A percentile compares a stretch with the other conserved stretches of the same genome.
Conservation (phyloP, 2,888 invertebrate genomes). For the Brachylomia viminalis region DNA sequence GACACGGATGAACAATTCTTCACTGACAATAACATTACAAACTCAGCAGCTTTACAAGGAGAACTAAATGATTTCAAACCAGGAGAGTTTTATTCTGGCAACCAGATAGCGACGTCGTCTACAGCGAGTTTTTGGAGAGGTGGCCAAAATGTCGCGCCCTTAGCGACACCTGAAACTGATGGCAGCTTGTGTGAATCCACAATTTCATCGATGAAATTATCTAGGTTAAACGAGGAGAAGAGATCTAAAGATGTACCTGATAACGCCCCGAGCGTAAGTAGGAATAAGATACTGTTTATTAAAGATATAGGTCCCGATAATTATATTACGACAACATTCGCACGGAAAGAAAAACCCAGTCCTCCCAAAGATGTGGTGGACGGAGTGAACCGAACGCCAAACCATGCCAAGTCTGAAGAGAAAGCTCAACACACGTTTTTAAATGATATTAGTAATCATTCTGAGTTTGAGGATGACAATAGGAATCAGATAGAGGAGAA, state of each 20-base stretch:
- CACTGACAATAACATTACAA: conserved; percentile 88
- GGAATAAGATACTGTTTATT: conserved; percentile 91
- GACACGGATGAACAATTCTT: conserved; percentile 94
- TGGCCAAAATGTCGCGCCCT: conserved; percentile 88
- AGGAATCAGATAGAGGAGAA: conserved; percentile 89
- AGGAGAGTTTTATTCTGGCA: conserved; percentile 88
- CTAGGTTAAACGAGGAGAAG: conserved; percentile 85
- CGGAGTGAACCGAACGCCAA: conserved; percentile 81
- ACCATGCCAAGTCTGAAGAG: conserved; percentile 86
- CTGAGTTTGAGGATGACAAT: conserved; percentile 89
- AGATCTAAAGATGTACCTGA: conserved; percentile 86
- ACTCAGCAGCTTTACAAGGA: conserved; percentile 83
- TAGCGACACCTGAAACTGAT: conserved; percentile 92
- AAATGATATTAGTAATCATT: conserved; percentile 87
- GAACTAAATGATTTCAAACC: conserved; percentile 87
- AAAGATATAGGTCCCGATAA: conserved; percentile 93
- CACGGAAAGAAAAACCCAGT: conserved; percentile 85
- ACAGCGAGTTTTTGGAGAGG: conserved; percentile 85
- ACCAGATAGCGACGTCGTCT: conserved; percentile 82
- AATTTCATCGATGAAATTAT: conserved; percentile 88
- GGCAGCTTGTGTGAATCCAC: conserved; percentile 91
- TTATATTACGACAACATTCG: conserved; percentile 92
- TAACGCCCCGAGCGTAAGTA: conserved; percentile 83
- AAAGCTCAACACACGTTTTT: conserved; percentile 87
- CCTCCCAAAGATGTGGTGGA: conserved; percentile 78